Conservation (phyloP, 2,888 invertebrate species). For the Drosophila lutescens region DNA sequence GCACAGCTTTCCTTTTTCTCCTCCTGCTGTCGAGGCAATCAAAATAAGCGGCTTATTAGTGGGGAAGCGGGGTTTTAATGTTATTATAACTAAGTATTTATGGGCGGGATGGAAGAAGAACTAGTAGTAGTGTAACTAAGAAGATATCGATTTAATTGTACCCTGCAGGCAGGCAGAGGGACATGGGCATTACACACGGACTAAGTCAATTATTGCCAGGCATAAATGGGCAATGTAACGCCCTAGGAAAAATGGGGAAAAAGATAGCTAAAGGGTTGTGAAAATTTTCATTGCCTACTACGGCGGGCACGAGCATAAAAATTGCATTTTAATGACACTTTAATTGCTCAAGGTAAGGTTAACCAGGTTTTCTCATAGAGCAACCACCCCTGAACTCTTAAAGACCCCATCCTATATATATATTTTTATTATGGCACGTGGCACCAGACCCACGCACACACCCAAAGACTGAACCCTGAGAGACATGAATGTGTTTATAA, state of each 20-base stretch:
- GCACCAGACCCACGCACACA: conserved; percentile 26
- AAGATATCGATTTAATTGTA: conserved; percentile 65
- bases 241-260: background rate
- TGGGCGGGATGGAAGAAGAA: background rate
- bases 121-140: conserved; percentile 53
- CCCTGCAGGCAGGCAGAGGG: background rate
- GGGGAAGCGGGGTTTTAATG: conserved; percentile 46
- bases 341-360: conserved; percentile 47
- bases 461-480: background rate
- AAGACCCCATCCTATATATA: background rate
- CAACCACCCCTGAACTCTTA: background rate
- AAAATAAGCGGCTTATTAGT: conserved; percentile 68
- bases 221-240: conserved; percentile 33
- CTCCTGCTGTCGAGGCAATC: conserved; percentile 45
- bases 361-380: background rate
- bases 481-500: conserved; percentile 39
- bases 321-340: conserved; percentile 64
- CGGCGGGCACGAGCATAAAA: conserved; percentile 47
- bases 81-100: conserved; percentile 56
- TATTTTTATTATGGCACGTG: conserved; percentile 18
- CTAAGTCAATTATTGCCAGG: conserved; percentile 44
- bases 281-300: conserved; percentile 56
- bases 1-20: conserved; percentile 3
- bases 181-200: conserved; percentile 16
- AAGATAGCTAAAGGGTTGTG: conserved; percentile 19